These are phyloP conservation scores for Zophobas atratus DNA, from an alignment of 1,140 invertebrate genomes.

Conservation along the genomic window DNA sequence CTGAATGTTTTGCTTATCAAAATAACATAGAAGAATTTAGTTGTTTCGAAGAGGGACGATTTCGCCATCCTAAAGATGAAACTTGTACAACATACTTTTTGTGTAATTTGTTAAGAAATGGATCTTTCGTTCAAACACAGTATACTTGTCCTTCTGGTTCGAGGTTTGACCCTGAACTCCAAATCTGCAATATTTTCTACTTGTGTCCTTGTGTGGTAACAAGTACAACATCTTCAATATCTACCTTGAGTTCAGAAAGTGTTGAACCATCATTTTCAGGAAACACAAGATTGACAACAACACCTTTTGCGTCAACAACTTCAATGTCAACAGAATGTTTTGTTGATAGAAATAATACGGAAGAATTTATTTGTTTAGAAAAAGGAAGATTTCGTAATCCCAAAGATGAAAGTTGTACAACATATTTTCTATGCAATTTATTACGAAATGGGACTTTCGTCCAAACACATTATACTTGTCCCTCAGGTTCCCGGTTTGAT, in stretches of 20 bases:
- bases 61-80: conserved; percentile 30
- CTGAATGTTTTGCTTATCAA: background rate
- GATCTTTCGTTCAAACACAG: conserved; percentile 18
- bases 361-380: conserved; percentile 27
- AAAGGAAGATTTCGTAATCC: conserved; percentile 42
- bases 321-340: conserved; percentile 4
- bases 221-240: too few species aligned
- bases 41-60: conserved; percentile 30
- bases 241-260: too few species aligned
- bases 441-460: conserved; percentile 34
- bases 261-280: too few species aligned
- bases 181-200: background rate
- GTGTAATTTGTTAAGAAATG: conserved; percentile 31
- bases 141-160: conserved; percentile 25
- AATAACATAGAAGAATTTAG: background rate
- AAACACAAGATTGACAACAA: conserved; percentile 2
- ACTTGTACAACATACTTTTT: conserved; percentile 37
- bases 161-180: background rate
- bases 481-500: conserved; percentile 31
- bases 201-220: conserved; percentile 19
- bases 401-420: conserved; percentile 27
- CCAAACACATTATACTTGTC: conserved; percentile 27
- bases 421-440: conserved; percentile 43
- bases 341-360: background rate
- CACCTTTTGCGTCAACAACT: background rate